A percentile compares a stretch with the other conserved stretches of the same genome.
Evolutionary conservation across 1,140 invertebrate genomes (phyloP).

Genomic region (Bradysia coprophila): DNA sequence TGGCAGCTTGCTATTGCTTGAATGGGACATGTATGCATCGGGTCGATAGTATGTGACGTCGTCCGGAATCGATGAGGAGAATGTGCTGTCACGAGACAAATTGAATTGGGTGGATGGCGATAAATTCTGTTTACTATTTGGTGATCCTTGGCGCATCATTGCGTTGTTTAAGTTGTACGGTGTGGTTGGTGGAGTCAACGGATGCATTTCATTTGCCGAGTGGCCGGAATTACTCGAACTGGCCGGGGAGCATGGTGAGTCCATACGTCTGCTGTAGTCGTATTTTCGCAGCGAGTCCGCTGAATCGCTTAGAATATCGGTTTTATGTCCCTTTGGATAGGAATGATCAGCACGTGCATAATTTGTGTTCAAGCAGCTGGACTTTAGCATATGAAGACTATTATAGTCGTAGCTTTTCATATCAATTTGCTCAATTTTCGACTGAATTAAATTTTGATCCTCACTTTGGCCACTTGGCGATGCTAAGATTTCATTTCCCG

Average conservation of each 20-base stretch:
- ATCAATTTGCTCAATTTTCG: background rate
- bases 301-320: background rate
- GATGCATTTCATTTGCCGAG: conserved; percentile 5
- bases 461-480: background rate
- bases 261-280: conserved; percentile 9
- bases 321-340: background rate
- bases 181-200: conserved; percentile 19
- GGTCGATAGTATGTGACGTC: background rate
- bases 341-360: background rate
- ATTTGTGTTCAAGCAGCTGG: background rate
- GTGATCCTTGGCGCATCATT: background rate
- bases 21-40: conserved; percentile 10
- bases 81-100: background rate
- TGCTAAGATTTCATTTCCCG: conserved; percentile 2
- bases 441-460: background rate
- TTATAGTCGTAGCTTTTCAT: background rate
- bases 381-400: background rate
- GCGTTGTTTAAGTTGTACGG: conserved; percentile 8
- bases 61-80: conserved; percentile 9
- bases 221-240: conserved; percentile 14
- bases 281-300: background rate
- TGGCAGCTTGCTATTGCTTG: conserved; percentile 14
- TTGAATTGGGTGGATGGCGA: background rate
- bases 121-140: background rate
- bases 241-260: conserved; percentile 18